Evolutionary conservation across 1,140 invertebrate genomes (phyloP).

Genomic region (Neelides sp.): DNA sequence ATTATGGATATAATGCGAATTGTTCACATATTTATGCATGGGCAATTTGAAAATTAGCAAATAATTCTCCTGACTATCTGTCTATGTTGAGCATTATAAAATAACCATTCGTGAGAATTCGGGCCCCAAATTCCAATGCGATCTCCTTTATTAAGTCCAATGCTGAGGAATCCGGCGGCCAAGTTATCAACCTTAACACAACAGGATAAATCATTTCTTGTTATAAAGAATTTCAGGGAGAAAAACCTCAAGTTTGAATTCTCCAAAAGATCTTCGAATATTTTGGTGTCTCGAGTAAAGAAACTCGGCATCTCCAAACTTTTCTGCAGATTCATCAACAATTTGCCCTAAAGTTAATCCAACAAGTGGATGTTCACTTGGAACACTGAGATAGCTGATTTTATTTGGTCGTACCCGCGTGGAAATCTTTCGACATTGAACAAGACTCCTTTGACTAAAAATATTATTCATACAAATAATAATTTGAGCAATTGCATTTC

Average conservation of each 20-base stretch:
- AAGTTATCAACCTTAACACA: constrained; percentile 53
- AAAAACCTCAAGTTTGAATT: constrained; percentile 48
- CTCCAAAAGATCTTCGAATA: constrained; percentile 46
- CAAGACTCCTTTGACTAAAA: too few species aligned
- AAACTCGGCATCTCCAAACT: constrained; percentile 46
- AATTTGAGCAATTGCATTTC: too few species aligned
- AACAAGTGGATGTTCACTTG: constrained; percentile 44
- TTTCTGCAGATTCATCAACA: constrained; percentile 42
- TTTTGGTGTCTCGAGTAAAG: constrained; percentile 44
- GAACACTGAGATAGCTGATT: constrained; percentile 36
- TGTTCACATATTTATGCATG: too few species aligned
- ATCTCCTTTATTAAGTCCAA: constrained; percentile 70
- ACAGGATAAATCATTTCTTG: background rate
- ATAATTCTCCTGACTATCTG: too few species aligned
- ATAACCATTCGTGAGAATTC: constrained; percentile 71
- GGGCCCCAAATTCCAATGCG: constrained; percentile 77
- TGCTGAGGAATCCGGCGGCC: constrained; percentile 59
- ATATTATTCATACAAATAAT: too few species aligned
- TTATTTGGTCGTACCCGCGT: constrained; percentile 3
- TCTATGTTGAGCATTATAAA: too few species aligned
- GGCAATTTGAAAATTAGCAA: too few species aligned
- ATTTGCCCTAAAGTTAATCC: constrained; percentile 51
- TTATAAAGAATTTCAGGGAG: background rate
- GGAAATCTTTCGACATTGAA: background rate
- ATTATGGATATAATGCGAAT: too few species aligned